Conservation (phyloP, 1,140 invertebrate genomes). For the Colletes gigas region DNA sequence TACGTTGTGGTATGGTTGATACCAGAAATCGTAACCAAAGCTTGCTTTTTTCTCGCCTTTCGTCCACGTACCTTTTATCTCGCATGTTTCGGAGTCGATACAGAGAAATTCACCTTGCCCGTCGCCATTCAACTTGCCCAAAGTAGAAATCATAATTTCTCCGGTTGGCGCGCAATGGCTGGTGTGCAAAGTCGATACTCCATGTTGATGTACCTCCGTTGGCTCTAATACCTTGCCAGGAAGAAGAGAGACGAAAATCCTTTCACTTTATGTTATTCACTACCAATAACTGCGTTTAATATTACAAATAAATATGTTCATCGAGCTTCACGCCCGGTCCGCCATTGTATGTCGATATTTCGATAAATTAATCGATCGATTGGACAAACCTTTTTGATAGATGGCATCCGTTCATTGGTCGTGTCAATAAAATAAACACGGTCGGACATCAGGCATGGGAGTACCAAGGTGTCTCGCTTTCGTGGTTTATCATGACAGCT, state of each 20-base stretch:
- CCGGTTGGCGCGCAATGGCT: conserved; percentile 95
- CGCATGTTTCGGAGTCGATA: conserved; percentile 91
- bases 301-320: too few species aligned
- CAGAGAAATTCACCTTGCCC: conserved; percentile 94
- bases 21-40: conserved; percentile 96
- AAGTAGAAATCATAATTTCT: conserved; percentile 96
- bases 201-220: conserved; percentile 87
- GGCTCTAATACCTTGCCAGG: conserved; percentile 85
- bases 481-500: conserved; percentile 89
- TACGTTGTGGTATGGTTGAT: conserved; percentile 95
- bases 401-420: conserved; percentile 85
- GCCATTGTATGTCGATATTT: too few species aligned
- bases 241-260: not conserved
- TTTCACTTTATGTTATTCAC: too few species aligned
- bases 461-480: conserved; percentile 89
- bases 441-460: conserved; percentile 91
- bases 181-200: conserved; percentile 94
- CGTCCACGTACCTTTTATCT: conserved; percentile 88
- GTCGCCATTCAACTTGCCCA: conserved; percentile 91
- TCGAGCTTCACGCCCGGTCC: too few species aligned
- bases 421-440: conserved; percentile 94
- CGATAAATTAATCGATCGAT: not conserved
- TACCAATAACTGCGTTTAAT: too few species aligned
- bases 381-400: conserved; percentile 83
- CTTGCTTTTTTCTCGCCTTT: conserved; percentile 83